Evolutionary conservation across 2,113 vertebrate genomes (phyloP).

Genomic region (Eclectus roratus): DNA sequence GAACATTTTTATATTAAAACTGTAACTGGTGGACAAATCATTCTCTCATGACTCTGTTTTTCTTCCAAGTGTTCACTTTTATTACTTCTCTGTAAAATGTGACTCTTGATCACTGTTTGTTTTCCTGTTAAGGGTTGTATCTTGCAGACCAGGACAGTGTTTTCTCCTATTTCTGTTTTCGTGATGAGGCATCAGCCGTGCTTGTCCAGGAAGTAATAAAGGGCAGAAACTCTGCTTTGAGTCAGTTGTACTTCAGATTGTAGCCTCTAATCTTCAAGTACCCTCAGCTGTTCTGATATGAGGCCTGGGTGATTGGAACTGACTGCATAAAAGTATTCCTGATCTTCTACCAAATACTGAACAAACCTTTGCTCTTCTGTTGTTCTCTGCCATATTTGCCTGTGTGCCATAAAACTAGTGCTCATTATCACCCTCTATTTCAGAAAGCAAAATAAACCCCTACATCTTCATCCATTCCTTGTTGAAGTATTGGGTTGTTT

Average conservation of each 20-base stretch:
- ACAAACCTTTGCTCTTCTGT: background rate
- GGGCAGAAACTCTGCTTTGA: background rate
- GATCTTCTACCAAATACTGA: background rate
- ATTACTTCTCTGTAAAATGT: conserved; percentile 1
- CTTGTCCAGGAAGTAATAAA: conserved; percentile 30
- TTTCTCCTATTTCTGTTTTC: background rate
- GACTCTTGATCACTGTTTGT: background rate
- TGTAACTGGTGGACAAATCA: conserved; percentile 22
- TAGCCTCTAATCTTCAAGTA: background rate
- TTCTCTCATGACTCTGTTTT: background rate
- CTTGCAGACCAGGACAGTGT: background rate
- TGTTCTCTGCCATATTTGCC: background rate
- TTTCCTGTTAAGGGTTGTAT: background rate
- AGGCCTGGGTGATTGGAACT: background rate
- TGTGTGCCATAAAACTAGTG: rapidly evolving
- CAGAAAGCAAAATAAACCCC: rapidly evolving
- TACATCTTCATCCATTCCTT: rapidly evolving
- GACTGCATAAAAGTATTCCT: background rate
- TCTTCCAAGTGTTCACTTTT: background rate
- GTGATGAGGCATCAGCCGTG: background rate
- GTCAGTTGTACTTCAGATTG: background rate
- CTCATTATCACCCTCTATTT: background rate
- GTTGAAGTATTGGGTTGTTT: rapidly evolving
- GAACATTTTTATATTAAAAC: conserved; percentile 40
- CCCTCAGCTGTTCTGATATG: rapidly evolving